These are phyloP conservation scores for Heliconius aoede DNA, from an alignment of 2,888 invertebrate genomes.

Conservation along the genomic window DNA sequence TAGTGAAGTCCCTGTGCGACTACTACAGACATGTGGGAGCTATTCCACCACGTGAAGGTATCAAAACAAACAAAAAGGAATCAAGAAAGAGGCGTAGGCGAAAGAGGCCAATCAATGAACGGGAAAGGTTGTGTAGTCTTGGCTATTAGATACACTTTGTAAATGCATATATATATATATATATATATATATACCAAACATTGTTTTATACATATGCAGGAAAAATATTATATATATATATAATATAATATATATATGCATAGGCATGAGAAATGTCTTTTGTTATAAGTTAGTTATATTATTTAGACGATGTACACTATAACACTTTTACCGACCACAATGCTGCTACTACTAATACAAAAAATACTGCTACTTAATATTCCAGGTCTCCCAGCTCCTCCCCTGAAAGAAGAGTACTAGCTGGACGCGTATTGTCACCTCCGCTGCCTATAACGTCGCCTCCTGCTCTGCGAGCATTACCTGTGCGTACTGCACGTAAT, in stretches of 20 bases:
- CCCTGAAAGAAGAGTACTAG: conserved; percentile 70
- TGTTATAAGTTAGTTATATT: too few species aligned
- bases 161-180: too few species aligned
- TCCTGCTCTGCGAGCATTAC: conserved; percentile 62
- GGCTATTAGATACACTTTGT: neutral
- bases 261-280: too few species aligned
- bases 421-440: conserved; percentile 69
- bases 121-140: conserved; percentile 60
- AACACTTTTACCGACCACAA: neutral
- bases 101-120: conserved; percentile 63
- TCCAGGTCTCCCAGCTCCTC: conserved; percentile 78
- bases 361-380: conserved; percentile 6
- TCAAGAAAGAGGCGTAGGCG: conserved; percentile 64
- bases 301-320: too few species aligned
- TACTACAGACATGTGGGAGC: conserved; percentile 83
- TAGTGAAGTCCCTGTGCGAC: conserved; percentile 83
- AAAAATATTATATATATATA: too few species aligned
- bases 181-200: neutral
- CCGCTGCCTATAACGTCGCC: conserved; percentile 67
- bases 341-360: neutral
- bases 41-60: conserved; percentile 75
- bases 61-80: conserved; percentile 68
- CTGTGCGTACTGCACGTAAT: conserved; percentile 64
- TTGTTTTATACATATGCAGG: neutral
- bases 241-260: too few species aligned